Evolutionary conservation across 2,113 vertebrate genomes (phyloP), one percentile per base, ranked within the genome.

Genomic region (Columba livia): DNA sequence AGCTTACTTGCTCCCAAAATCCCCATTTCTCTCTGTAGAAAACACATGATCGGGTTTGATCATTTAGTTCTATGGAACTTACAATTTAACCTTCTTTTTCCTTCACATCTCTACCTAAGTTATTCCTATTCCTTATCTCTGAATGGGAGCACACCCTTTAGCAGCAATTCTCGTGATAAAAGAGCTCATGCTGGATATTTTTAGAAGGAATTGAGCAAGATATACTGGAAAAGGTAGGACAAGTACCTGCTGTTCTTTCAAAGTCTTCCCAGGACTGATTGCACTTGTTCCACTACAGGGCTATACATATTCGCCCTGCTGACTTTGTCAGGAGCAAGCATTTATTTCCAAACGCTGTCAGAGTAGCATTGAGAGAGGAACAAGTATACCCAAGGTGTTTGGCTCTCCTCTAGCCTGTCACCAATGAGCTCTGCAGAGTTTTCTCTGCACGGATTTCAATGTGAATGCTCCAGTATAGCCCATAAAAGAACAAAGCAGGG

Each of bases 241-340:
- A 54, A 51, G 13, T 4, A 84, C 12, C 38, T 89, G 7, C 32
- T 18, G 9, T 65, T 18, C 87, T 75, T 91, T 70, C 19, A 42
- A 14, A 61, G 31, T 40, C 53, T 92, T 91, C 42, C 40, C 50
- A 66, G 57, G 72, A 44, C 6, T 42, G 69, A 42, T 38, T 51
- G 42, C 34, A 29, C 10, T 36, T 74, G 47, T 66, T 84, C 38
- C 48, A 69, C 75, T 40, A 15, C 36, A 60, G 32, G 56, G 6
- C 65, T 26, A 0, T 36, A 11, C 3, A 1, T 18, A 17, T 34
- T 62, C 2, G 0, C 10, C 32, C 67, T 34, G 25, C 11, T 87
- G 65, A 18, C 48, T 67, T 38, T 84, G 61, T 78, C 66, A 64
- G 71, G 48, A 56, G 20, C 61, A 67, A 51, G n/a, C 0, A 0